Conservation (phyloP, 2,113 vertebrate genomes). For the Pedionomus torquatus region DNA sequence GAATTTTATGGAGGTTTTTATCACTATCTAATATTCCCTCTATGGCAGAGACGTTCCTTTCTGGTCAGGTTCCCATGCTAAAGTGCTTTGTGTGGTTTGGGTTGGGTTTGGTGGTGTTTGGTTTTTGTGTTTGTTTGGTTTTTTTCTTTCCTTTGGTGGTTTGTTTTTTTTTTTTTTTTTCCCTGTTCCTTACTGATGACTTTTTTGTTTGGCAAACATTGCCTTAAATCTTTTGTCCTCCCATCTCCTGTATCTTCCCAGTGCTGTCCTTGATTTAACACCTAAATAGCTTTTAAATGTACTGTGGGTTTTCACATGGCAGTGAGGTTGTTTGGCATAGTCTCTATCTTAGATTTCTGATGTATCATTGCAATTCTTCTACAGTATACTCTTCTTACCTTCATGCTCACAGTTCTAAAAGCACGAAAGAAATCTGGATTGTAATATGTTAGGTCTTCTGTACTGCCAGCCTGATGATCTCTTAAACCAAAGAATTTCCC, state of each 20-base stretch:
- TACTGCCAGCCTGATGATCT: background rate
- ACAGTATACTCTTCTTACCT: background rate
- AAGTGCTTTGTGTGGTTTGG: background rate
- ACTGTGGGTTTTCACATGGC: background rate
- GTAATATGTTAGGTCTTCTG: background rate
- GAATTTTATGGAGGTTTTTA: background rate
- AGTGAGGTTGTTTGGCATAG: background rate
- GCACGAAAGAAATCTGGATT: background rate
- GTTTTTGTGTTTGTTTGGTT: background rate
- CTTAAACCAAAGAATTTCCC: background rate
- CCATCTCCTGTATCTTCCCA: background rate
- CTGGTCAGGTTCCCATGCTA: background rate
- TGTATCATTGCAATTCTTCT: background rate
- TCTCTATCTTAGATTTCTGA: background rate
- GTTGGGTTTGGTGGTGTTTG: background rate
- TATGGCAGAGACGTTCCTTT: background rate
- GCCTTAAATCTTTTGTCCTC: background rate
- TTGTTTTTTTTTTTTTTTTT: background rate
- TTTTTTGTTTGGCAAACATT: background rate
- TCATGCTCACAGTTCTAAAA: background rate
- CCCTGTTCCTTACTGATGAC: background rate
- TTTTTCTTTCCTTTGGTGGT: background rate
- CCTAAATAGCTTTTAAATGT: background rate
- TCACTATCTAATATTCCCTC: background rate
- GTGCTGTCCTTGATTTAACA: background rate